Base-by-base conservation (phyloP, 2,113 vertebrate species). In the Tragelaphus imberbis region DNA sequence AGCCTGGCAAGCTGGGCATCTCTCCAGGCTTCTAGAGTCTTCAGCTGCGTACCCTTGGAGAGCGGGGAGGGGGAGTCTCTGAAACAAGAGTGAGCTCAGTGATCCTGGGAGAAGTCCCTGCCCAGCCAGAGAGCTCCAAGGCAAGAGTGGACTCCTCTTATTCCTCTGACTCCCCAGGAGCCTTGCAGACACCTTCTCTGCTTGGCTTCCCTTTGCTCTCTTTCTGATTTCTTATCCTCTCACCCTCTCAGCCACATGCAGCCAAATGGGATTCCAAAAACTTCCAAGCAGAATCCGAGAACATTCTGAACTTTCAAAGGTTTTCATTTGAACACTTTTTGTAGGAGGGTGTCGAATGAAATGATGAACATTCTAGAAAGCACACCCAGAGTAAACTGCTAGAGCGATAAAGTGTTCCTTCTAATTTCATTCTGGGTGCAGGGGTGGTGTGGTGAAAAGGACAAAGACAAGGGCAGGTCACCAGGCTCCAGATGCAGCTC, bases 41-140 rank as follows among this genome's bases (percentile, higher is more conserved):
- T 25, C 0, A 1, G 36, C 53, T 13, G 44, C 25, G 25, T 25
- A 59, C 0, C n/a, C 56, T 4, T 15, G 0, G 1, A 23, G 49
- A 11, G 36, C 5, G 2, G 10, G 16, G 1, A 2, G 33, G 12
- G 17, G 25, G 12, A 19, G 33, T n/a, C 28, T 7, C 10, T 77
- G 8, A 25, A 82, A 56, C 51, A 9, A 44, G 16, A 2, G 21
- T 3, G 27, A 61, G 44, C 36, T 81, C 44, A 5, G 55, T 3
- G 44, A 47, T 33, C 16, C 53, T 36, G 65, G 25, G 33, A 25
- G 36, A 61, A 80, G 27, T 14, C 44, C 25, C 68, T 2, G 21
- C 56, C 0, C 0, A 77, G 7, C 17, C 8, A 6, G 40, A 30
- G 11, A 44, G 36, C 40, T 80, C 13, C 30, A 7, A 40, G 21